phyloP scores from a whole-genome alignment of 2,113 vertebrate genomes.

The Elachura formosa region DNA sequence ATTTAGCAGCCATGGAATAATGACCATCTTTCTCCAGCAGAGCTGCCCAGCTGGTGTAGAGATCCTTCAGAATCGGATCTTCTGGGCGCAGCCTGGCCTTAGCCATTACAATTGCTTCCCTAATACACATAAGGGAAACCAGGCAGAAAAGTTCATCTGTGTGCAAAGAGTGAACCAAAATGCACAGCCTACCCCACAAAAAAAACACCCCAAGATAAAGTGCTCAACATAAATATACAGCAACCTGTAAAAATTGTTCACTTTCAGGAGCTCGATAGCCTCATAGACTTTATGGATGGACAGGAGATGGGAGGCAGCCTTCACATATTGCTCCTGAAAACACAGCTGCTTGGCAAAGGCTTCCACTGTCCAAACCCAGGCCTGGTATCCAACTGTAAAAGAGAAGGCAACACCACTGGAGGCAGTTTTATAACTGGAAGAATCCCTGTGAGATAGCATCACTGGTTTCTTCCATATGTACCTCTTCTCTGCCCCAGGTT shows the following conservation, averaged over 20 bases:
- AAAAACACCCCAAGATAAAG: neutral
- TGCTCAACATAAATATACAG: neutral
- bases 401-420: neutral
- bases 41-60: conserved; percentile 86
- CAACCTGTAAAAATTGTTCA: conserved; percentile 89
- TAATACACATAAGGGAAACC: conserved; percentile 41
- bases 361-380: conserved; percentile 86
- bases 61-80: conserved; percentile 82
- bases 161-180: neutral
- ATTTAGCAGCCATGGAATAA: conserved; percentile 90
- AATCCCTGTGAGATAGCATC: neutral
- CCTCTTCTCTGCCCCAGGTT: neutral
- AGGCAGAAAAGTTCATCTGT: neutral
- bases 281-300: conserved; percentile 88
- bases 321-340: conserved; percentile 91
- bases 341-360: conserved; percentile 90
- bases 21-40: conserved; percentile 90
- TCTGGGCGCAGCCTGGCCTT: conserved; percentile 86
- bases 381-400: conserved; percentile 83
- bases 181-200: neutral
- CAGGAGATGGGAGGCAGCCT: conserved; percentile 91
- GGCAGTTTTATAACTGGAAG: neutral
- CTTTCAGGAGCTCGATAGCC: conserved; percentile 84
- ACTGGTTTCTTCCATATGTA: neutral
- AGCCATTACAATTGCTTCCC: conserved; percentile 90